phyloP scores from a whole-genome alignment of 1,140 invertebrate genomes.

The Archivesica marissinica region DNA sequence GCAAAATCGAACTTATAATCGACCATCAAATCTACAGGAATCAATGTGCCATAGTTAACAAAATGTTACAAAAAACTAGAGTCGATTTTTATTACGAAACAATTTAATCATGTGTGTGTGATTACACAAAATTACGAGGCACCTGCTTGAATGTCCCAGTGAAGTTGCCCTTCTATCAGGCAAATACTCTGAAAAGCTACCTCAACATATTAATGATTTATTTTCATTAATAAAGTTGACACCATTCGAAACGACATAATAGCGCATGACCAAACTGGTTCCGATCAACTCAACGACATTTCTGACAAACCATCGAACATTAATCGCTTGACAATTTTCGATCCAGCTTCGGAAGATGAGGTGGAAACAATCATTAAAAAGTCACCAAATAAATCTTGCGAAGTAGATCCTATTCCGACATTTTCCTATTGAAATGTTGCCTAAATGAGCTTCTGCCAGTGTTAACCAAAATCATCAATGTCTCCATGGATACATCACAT shows the following conservation, averaged over 20 bases:
- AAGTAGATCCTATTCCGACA: conserved; percentile 60
- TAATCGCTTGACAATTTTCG: background rate
- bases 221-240: no score
- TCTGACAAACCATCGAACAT: background rate
- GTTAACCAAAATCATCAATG: no score
- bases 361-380: no score
- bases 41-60: no score
- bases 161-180: conserved; percentile 9
- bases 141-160: conserved; percentile 28
- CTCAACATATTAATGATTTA: no score
- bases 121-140: conserved; percentile 25
- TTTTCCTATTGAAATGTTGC: no score
- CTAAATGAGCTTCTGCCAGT: no score
- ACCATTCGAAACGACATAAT: no score
- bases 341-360: conserved; percentile 8
- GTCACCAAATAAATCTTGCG: conserved; percentile 44
- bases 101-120: conserved; percentile 4
- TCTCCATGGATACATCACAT: no score
- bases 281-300: no score
- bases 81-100: conserved; percentile 31
- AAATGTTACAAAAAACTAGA: conserved; percentile 21
- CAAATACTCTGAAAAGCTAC: conserved; percentile 6
- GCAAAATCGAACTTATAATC: conserved; percentile 15
- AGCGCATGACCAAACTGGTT: no score
- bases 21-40: conserved; percentile 43